Base-by-base conservation (phyloP, 2,888 invertebrate genomes). In the Oscheius onirici region DNA sequence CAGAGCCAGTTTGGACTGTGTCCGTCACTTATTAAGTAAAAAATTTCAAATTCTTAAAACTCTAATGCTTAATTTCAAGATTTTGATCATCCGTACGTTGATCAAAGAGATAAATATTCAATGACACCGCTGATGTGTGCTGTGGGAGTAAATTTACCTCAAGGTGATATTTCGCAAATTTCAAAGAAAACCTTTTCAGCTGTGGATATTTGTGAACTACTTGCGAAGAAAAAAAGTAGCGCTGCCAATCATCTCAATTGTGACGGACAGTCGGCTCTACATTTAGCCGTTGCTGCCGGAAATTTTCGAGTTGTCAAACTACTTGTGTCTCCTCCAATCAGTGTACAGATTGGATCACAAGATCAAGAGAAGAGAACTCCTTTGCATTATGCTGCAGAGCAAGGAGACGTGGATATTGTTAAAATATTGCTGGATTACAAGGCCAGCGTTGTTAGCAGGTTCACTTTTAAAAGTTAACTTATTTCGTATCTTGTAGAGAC, bases 41-140 rank as follows among this genome's bases (percentile, higher is more conserved):
- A 0, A 17, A 22, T 44, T 61, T 40, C 6, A 34, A 13, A 15
- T 5, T 26, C 54, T 17, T 40, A 13, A 6, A 49, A 3, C 58
- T 10, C 43, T 13, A 44, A 15, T 13, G n/a, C 20, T 60, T 11
- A 22, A 69, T 69, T 69, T 57, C 51, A 61, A n/a, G 72, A 66
- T 22, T 63, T 69, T 15, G 66, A 80, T 17, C 77, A 77, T 0
- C 71, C 85, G 28, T 75, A 79, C 13, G 73, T 84, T 8, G 86
- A 86, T 72, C 84, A 83, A 61, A 75, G 76, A 22, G 86, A 86
- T 72, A 71, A 63, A 3, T 75, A 73, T 46, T 79, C 77, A 8
- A 71, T 81, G 26, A 86, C 80, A 10, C 86, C 86, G 0, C 69
- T 86, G 28, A 85, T 86, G 82, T 84, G 81, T 72, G 84, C 86